Evolutionary conservation across 2,888 invertebrate species (phyloP).

Genomic region (Eupithecia dodoneata): DNA sequence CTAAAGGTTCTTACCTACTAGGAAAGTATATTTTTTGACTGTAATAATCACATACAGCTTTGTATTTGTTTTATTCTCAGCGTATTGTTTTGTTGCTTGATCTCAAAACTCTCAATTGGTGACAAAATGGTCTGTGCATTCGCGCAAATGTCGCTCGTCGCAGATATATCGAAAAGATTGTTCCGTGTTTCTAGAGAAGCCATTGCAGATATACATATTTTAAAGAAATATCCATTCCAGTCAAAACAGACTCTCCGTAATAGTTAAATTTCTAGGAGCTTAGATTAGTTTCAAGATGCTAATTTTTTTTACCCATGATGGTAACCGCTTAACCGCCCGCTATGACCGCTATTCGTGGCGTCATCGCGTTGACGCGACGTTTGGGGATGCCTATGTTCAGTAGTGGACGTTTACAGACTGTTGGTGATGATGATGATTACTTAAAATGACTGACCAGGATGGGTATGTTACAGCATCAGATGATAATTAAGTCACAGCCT

Average conservation of each 20-base stretch:
- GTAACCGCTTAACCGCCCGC: too few species aligned
- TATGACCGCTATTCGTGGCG: too few species aligned
- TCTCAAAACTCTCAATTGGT: slow-evolving; percentile 48
- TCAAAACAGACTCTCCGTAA: not conserved
- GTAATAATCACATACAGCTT: not conserved
- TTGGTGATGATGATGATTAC: too few species aligned
- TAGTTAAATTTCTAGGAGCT: not conserved
- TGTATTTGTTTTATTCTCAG: not conserved
- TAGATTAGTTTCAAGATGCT: not conserved
- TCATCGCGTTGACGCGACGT: too few species aligned
- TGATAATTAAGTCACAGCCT: too few species aligned
- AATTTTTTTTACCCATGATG: too few species aligned
- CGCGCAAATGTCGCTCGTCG: slow-evolving; percentile 58
- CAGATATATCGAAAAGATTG: slow-evolving; percentile 13
- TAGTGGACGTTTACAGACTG: too few species aligned
- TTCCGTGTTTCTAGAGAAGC: slow-evolving; percentile 8
- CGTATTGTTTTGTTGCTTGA: slow-evolving; percentile 20
- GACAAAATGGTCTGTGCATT: slow-evolving; percentile 49
- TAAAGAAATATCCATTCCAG: not conserved
- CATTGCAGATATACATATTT: not conserved
- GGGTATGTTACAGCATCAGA: too few species aligned
- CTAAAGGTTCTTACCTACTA: not conserved
- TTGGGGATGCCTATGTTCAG: too few species aligned
- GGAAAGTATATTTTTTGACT: not conserved
- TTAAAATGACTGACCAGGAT: too few species aligned